These are phyloP conservation scores for Oxycera nigricornis DNA, from an alignment of 2,888 invertebrate species.

Conservation along the genomic window DNA sequence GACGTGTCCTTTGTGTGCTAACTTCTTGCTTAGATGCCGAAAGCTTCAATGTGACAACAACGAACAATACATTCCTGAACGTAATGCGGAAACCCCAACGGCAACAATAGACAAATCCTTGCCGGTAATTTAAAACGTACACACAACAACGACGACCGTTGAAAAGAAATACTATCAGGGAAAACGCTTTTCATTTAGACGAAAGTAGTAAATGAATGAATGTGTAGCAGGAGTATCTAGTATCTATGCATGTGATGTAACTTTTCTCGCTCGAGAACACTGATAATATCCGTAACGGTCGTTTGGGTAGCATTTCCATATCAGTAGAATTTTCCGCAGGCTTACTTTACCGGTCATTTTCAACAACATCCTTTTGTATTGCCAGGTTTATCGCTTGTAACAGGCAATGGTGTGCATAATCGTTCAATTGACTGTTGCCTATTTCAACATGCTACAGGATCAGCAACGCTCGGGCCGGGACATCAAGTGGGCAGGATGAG, in stretches of 20 bases:
- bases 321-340: constrained; percentile 13
- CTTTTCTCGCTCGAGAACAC: not conserved
- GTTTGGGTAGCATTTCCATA: constrained; percentile 12
- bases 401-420: constrained; percentile 32
- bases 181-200: not conserved
- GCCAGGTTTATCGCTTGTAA: constrained; percentile 29
- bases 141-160: too few species aligned
- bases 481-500: too few species aligned
- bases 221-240: not conserved
- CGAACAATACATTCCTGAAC: not conserved
- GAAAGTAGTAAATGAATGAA: not conserved
- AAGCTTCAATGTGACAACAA: constrained; percentile 18
- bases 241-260: not conserved
- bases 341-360: constrained; percentile 28
- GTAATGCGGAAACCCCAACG: not conserved
- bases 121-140: constrained; percentile 8
- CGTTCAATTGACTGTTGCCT: constrained; percentile 33
- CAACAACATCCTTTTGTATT: constrained; percentile 14
- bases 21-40: not conserved
- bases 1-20: not conserved
- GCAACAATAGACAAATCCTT: not conserved
- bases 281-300: not conserved
- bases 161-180: constrained; percentile 7
- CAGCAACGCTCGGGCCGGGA: too few species aligned
- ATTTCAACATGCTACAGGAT: not conserved